These are phyloP conservation scores for Harpalus rufipes DNA, from an alignment of 2,888 invertebrate species.

Conservation along the genomic window DNA sequence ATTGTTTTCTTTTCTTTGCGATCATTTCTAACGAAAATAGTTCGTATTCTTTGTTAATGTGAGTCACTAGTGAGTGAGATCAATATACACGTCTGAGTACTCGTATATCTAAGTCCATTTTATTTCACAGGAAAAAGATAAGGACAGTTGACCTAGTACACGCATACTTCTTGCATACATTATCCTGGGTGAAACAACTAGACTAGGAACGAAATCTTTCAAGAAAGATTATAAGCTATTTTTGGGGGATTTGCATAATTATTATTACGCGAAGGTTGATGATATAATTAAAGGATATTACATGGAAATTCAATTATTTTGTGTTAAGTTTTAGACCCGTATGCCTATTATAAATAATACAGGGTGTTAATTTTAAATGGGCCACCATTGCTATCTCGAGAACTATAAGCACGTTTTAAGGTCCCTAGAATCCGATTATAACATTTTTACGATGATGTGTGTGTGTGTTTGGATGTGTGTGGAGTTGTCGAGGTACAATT, in stretches of 20 bases:
- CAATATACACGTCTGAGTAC: not conserved
- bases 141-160: slow-evolving; percentile 46
- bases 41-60: not conserved
- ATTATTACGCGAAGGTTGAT: not conserved
- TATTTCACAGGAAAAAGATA: slow-evolving; percentile 25
- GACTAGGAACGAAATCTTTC: not conserved
- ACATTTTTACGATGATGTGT: too few relatives aligned
- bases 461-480: too few relatives aligned
- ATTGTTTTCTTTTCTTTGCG: not conserved
- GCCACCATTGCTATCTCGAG: too few relatives aligned
- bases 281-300: not conserved
- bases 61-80: not conserved
- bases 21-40: not conserved
- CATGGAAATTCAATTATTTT: not conserved
- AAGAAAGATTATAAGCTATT: not conserved
- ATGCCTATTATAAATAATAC: too few relatives aligned
- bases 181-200: not conserved
- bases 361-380: too few relatives aligned
- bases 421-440: too few relatives aligned
- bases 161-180: slow-evolving; percentile 35
- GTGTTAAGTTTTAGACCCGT: not conserved
- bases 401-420: too few relatives aligned
- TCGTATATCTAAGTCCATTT: not conserved
- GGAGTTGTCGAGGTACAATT: too few relatives aligned
- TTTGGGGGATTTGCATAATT: slow-evolving; percentile 7